A percentile compares a stretch with the other conserved stretches of the same genome.
These are phyloP conservation scores for Eleutherodactylus coqui DNA, from an alignment of 2,797 vertebrate genomes.

Conservation along the genomic window DNA sequence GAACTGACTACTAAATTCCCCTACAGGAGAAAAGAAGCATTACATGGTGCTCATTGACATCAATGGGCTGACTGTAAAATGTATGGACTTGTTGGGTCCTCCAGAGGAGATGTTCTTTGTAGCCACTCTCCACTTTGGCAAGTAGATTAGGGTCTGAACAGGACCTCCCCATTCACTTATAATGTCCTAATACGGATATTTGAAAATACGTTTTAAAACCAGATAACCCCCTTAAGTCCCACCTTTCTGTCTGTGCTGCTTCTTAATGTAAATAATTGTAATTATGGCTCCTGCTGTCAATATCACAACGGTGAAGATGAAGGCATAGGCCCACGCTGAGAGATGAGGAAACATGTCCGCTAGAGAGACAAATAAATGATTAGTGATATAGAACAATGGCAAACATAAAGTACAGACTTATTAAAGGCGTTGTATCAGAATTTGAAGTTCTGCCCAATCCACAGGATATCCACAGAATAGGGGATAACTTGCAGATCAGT, in stretches of 20 bases:
- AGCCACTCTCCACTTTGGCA: neutral
- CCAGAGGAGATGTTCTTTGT: neutral
- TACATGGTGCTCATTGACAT: neutral
- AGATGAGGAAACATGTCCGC: slow-evolving; percentile 48
- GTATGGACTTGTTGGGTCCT: neutral
- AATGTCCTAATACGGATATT: neutral
- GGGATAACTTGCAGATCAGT: too few species aligned
- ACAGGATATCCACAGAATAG: too few species aligned
- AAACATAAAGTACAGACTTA: neutral
- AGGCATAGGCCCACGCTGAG: slow-evolving; percentile 40
- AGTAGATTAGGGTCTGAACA: neutral
- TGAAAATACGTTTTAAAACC: neutral
- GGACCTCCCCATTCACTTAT: neutral
- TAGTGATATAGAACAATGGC: neutral
- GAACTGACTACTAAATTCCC: neutral
- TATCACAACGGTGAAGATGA: neutral
- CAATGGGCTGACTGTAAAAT: neutral
- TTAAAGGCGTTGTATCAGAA: too few species aligned
- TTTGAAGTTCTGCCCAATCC: too few species aligned
- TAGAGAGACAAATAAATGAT: slow-evolving; percentile 1
- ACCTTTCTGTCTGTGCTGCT: slow-evolving; percentile 23
- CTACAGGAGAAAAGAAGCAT: neutral
- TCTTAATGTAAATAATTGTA: neutral
- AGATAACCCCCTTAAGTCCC: neutral
- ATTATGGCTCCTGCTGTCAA: neutral